These are phyloP conservation scores for Trimorus sp. DNA, from an alignment of 2,888 invertebrate species.

Conservation along the genomic window DNA sequence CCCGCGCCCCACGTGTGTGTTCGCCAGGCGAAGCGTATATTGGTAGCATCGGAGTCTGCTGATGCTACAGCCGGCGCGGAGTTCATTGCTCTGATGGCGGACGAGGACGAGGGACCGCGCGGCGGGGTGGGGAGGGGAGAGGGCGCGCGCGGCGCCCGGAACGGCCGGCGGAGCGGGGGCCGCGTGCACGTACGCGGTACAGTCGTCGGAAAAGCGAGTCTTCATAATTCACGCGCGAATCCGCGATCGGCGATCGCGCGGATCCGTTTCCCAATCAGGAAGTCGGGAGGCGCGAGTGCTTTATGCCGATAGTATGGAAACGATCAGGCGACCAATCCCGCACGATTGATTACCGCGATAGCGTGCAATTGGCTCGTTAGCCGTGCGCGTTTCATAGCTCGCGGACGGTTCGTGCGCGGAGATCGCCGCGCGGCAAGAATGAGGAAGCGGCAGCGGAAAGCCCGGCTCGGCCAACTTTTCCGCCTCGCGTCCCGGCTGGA, in stretches of 20 bases:
- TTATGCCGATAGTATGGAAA: conserved; percentile 58
- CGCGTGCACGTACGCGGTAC: no score
- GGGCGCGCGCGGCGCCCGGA: conserved; percentile 2
- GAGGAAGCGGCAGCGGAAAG: conserved; percentile 46
- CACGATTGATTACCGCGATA: conserved; percentile 59
- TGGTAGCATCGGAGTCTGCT: conserved; percentile 78
- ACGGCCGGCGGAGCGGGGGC: conserved; percentile 46
- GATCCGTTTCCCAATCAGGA: conserved; percentile 55
- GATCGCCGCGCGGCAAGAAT: conserved; percentile 30
- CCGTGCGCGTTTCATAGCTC: conserved; percentile 40
- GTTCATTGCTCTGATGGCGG: conserved; percentile 79
- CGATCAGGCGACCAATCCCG: conserved; percentile 44
- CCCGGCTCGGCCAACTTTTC: conserved; percentile 31
- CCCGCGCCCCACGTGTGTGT: conserved; percentile 63
- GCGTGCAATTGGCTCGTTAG: conserved; percentile 60
- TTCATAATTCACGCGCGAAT: conserved; percentile 75
- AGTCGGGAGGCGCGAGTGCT: conserved; percentile 53
- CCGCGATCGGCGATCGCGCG: no score
- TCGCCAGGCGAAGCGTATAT: conserved; percentile 69
- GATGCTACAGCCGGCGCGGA: conserved; percentile 79
- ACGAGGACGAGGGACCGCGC: conserved; percentile 55
- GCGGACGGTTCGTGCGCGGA: conserved; percentile 29
- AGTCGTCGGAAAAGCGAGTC: conserved; percentile 51
- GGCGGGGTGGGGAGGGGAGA: conserved; percentile 9
- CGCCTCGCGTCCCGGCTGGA: conserved; percentile 20